A percentile compares a stretch with the other conserved stretches of the same genome.
Evolutionary conservation across 2,113 vertebrate genomes (phyloP).

Genomic region (Quiscalus mexicanus): DNA sequence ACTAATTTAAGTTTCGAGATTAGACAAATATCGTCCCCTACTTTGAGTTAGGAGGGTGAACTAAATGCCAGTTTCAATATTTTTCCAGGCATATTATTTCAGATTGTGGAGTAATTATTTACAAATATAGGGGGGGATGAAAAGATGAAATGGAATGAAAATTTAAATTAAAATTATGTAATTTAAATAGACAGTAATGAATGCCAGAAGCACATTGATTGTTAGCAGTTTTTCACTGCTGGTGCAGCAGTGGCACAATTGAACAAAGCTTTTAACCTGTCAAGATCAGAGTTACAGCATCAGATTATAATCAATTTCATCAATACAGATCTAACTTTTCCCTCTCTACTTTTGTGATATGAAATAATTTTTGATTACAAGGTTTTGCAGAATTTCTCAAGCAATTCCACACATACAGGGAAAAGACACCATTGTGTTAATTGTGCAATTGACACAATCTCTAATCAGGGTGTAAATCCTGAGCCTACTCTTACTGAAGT

Average conservation of each 20-base stretch:
- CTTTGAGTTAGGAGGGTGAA: neutral
- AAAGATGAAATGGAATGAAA: neutral
- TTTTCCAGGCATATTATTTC: neutral
- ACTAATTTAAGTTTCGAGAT: neutral
- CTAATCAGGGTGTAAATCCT: neutral
- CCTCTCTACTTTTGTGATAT: neutral
- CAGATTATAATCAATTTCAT: neutral
- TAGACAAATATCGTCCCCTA: neutral
- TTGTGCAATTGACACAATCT: neutral
- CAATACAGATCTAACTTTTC: neutral
- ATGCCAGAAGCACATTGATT: neutral
- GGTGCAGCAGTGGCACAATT: neutral
- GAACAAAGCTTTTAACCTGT: slow-evolving; percentile 31
- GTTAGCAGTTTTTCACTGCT: neutral
- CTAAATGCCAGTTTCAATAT: neutral
- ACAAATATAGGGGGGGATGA: neutral
- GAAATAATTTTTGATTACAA: neutral
- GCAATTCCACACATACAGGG: neutral
- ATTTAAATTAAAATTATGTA: neutral
- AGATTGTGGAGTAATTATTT: neutral
- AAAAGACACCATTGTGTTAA: neutral
- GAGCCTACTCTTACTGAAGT: neutral
- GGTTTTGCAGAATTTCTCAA: neutral
- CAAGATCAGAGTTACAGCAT: neutral
- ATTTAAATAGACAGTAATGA: slow-evolving; percentile 28